Evolutionary conservation across 2,797 vertebrate genomes (phyloP).

Genomic region (Pipistrellus nathusii): DNA sequence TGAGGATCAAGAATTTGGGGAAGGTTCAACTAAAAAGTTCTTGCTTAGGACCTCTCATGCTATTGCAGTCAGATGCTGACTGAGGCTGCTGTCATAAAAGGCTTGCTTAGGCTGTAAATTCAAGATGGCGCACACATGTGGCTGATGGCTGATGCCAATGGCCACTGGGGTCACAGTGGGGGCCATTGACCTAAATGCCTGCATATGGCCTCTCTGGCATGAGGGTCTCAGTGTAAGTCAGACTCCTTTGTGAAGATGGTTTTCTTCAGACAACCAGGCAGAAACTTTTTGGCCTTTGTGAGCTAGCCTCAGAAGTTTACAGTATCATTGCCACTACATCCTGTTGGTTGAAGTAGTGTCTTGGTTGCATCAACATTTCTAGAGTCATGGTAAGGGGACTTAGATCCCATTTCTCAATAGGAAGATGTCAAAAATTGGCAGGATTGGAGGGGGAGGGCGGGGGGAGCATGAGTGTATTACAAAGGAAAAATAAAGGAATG

Average conservation of each 20-base stretch:
- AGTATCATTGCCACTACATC: too few relatives aligned
- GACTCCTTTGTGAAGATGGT: neutral
- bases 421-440: neutral
- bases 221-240: neutral
- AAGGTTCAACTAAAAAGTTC: neutral
- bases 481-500: neutral
- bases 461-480: neutral
- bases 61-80: neutral
- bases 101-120: neutral
- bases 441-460: too few relatives aligned
- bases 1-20: neutral
- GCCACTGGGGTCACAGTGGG: neutral
- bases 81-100: neutral
- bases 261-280: neutral
- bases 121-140: accelerated
- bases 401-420: neutral
- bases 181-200: neutral
- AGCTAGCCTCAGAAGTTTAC: neutral
- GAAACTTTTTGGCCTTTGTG: neutral
- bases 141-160: neutral
- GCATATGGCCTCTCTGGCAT: neutral
- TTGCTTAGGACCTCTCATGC: neutral
- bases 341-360: neutral
- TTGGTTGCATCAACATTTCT: too few relatives aligned
- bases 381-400: neutral